Evolutionary conservation across 1,140 invertebrate species (phyloP).

Genomic region (Helicoverpa zea): DNA sequence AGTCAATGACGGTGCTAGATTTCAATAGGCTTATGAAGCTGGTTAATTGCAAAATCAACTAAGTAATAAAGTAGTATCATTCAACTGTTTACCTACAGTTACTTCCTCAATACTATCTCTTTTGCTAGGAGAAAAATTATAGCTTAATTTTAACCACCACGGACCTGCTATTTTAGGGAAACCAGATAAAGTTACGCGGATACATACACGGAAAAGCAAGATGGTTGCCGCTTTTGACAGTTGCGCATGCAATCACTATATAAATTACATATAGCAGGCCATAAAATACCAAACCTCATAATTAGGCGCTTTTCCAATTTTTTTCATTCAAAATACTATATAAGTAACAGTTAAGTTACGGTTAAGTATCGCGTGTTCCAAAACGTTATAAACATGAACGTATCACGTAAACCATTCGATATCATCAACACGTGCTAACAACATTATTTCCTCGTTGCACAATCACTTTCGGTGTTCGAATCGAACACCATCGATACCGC

Average conservation of each 20-base stretch:
- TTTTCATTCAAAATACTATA: conserved; percentile 7
- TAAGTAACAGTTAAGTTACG: conserved; percentile 76
- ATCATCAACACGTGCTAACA: conserved; percentile 15
- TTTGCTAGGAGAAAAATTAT: too few relatives aligned
- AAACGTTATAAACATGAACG: conserved; percentile 57
- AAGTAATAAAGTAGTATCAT: too few relatives aligned
- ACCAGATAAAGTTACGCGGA: background rate
- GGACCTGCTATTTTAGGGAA: background rate
- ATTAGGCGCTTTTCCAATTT: background rate
- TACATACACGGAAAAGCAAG: background rate
- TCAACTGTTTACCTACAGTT: too few relatives aligned
- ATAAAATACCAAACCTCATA: background rate
- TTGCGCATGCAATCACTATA: conserved; percentile 4
- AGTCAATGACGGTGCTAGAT: too few relatives aligned
- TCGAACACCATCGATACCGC: conserved; percentile 32
- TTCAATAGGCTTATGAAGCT: too few relatives aligned
- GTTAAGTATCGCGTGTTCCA: conserved; percentile 70
- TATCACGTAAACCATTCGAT: conserved; percentile 52
- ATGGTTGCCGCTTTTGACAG: background rate
- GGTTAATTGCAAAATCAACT: too few relatives aligned
- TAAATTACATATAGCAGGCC: conserved; percentile 5
- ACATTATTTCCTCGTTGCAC: conserved; percentile 66
- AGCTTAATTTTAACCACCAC: too few relatives aligned
- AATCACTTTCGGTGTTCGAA: conserved; percentile 55
- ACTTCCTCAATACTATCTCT: too few relatives aligned